These are phyloP conservation scores for Pyrgus malvae DNA, from an alignment of 2,888 invertebrate genomes.

Conservation along the genomic window DNA sequence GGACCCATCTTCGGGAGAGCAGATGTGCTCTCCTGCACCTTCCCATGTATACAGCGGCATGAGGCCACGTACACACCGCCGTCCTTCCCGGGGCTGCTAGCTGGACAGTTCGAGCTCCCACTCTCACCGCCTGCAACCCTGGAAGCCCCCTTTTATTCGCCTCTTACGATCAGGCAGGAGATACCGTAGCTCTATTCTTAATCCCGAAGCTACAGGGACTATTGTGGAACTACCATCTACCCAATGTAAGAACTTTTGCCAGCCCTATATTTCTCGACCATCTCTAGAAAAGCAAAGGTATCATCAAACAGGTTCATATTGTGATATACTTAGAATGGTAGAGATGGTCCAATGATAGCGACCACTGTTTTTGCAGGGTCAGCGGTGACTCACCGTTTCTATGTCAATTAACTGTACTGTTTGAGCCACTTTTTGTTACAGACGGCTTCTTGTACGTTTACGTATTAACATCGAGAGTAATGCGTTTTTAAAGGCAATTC, in stretches of 20 bases:
- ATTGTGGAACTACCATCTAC: too few relatives aligned
- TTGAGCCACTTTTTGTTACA: slow-evolving; percentile 29
- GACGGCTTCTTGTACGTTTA: slow-evolving; percentile 9
- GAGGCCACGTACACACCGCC: too few relatives aligned
- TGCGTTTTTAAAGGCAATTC: neutral
- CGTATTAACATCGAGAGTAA: slow-evolving; percentile 12
- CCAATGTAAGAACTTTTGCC: neutral
- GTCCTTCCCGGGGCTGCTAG: too few relatives aligned
- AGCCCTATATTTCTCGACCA: slow-evolving; percentile 28
- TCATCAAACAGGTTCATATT: slow-evolving; percentile 48
- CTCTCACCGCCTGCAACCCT: too few relatives aligned
- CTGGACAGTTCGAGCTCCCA: too few relatives aligned
- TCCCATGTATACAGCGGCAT: too few relatives aligned
- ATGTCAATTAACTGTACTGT: slow-evolving; percentile 37
- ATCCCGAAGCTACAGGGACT: too few relatives aligned
- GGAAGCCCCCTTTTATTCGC: too few relatives aligned
- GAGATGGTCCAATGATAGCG: slow-evolving; percentile 20
- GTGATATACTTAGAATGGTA: slow-evolving; percentile 37
- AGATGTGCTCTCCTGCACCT: too few relatives aligned
- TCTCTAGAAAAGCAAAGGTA: slow-evolving; percentile 50
- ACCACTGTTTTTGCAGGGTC: slow-evolving; percentile 29
- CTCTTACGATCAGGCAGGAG: too few relatives aligned
- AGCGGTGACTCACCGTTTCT: slow-evolving; percentile 36
- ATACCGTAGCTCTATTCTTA: too few relatives aligned
- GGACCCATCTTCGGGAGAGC: too few relatives aligned